phyloP scores from a whole-genome alignment of 2,797 vertebrate species.

The Lutjanus campechanus region DNA sequence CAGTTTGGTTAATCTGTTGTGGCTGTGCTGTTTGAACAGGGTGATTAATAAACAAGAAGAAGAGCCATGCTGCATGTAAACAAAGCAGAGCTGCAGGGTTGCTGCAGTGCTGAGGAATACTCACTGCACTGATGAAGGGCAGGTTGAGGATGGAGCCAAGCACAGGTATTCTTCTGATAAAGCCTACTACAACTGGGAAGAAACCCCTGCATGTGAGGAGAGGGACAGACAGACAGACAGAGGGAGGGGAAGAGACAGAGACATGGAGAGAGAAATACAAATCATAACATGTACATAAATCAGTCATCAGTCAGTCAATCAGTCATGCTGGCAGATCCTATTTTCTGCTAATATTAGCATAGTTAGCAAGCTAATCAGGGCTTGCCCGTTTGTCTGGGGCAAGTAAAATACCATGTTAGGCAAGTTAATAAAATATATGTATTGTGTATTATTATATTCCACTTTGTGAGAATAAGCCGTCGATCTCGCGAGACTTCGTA shows the following conservation, averaged over 20 bases:
- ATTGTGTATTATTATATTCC: too few species aligned
- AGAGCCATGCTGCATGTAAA: slow-evolving; percentile 46
- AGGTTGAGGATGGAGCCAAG: slow-evolving; percentile 96
- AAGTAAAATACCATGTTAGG: too few species aligned
- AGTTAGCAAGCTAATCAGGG: too few species aligned
- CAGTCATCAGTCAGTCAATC: too few species aligned
- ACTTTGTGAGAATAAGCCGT: too few species aligned
- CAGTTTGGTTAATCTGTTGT: slow-evolving; percentile 20
- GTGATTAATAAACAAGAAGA: slow-evolving; percentile 38
- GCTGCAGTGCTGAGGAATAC: slow-evolving; percentile 67
- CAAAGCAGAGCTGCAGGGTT: slow-evolving; percentile 3
- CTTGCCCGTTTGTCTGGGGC: too few species aligned
- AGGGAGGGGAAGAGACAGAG: not conserved
- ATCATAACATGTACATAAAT: too few species aligned
- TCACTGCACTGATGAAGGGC: slow-evolving; percentile 96
- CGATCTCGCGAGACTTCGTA: too few species aligned
- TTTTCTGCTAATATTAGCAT: too few species aligned
- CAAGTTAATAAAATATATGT: too few species aligned
- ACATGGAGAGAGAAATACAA: not conserved
- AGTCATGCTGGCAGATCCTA: too few species aligned
- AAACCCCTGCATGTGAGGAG: slow-evolving; percentile 88
- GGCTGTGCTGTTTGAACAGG: slow-evolving; percentile 25
- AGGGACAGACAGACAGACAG: not conserved
- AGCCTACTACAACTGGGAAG: slow-evolving; percentile 96
- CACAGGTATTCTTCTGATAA: slow-evolving; percentile 96